Conservation (phyloP, 2,888 invertebrate species). For the Drosophila greeni region DNA sequence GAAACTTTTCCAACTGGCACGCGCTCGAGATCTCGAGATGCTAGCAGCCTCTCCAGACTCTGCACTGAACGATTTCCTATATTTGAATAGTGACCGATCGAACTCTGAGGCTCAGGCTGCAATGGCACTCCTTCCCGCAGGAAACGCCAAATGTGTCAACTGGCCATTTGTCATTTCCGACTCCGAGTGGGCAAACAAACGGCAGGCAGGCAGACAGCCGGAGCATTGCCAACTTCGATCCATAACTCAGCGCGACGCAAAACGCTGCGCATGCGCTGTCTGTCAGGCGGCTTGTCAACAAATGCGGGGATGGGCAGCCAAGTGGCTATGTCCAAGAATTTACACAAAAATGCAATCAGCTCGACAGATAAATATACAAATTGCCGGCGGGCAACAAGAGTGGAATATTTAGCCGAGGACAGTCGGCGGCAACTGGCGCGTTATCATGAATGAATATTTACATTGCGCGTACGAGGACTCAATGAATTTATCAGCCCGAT, state of each 20-base stretch:
- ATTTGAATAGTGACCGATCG: constrained; percentile 1
- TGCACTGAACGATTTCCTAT: neutral
- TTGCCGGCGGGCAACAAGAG: constrained; percentile 19
- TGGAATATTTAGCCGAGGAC: constrained; percentile 12
- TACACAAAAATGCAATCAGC: constrained; percentile 72
- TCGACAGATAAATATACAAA: constrained; percentile 59
- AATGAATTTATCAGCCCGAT: constrained; percentile 59
- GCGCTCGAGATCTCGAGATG: constrained; percentile 11
- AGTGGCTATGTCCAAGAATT: constrained; percentile 55
- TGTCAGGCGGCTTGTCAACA: constrained; percentile 35
- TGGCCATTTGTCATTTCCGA: constrained; percentile 61
- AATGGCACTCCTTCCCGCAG: constrained; percentile 30
- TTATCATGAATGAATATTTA: constrained; percentile 62
- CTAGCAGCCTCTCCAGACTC: neutral
- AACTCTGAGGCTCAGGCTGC: neutral
- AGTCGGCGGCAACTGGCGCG: constrained; percentile 50
- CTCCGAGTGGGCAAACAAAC: constrained; percentile 56
- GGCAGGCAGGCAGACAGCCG: constrained; percentile 35
- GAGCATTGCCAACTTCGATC: constrained; percentile 28
- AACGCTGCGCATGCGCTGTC: constrained; percentile 35
- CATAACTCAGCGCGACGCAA: constrained; percentile 31
- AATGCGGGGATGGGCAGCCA: neutral
- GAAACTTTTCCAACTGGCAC: constrained; percentile 14
- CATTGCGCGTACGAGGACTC: constrained; percentile 41
- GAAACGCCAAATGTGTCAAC: constrained; percentile 56